Base-by-base conservation (phyloP, 1,140 invertebrate genomes). In the Tenebrio molitor region DNA sequence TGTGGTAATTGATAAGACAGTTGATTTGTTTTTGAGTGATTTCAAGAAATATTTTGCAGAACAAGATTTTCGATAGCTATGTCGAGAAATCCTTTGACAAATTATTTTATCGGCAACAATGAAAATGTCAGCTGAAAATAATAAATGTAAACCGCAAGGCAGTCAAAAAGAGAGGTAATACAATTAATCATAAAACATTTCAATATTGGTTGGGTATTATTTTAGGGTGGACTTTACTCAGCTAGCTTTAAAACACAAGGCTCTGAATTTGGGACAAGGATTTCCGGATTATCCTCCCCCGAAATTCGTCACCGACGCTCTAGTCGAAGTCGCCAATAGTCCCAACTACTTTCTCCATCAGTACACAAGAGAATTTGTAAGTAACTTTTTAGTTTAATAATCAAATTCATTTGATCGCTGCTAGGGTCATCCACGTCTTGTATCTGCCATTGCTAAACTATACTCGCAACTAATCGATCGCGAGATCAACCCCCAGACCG, bases 211-310 rank as follows among this genome's bases (percentile, higher is more conserved):
- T 25, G 79, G 79, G 78, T 78, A 75, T 75, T 69, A 69, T 15
- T 86, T 74, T 77, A 98, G 97, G 97, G 95, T 97, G 17, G 97
- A 99, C 84, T 99, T 98, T 83, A 95, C 94, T 70, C 89, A 93
- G 71, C 83, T 99, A 41, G 95, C 95, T 19, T 81, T 89, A 46
- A 90, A 98, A 77, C 88, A 95, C 79, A 96, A 98, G 78, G 95
- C 97, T 0, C 82, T 97, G 7, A 99, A 99, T 85, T 87, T 99
- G 29, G 98, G 98, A 0, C 97, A 99, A 89, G 98, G 98, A 1
- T 99, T 99, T 85, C 97, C 97, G 0, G 97, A 99, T 83, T 97
- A 93, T 86, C 88, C 91, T 76, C 90, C 95, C 12, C 96, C 97
- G 0, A 85, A 91, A 34, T 91, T 93, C 87, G 91, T 98, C 0